Conservation (phyloP, 2,888 invertebrate species). For the Thelaira solivaga region DNA sequence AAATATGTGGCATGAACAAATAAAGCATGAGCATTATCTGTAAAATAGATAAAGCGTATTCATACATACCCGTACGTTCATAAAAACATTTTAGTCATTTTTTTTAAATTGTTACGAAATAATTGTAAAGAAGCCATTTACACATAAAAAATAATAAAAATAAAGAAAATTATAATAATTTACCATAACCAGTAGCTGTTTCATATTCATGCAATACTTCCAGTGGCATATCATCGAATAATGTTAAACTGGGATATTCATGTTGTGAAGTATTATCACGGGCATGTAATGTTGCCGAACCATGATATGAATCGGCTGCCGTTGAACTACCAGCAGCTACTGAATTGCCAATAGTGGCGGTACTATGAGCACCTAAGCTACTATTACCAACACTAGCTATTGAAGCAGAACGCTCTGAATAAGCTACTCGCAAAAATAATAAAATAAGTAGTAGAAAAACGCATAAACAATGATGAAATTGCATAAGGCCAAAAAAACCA, state of each 20-base stretch:
- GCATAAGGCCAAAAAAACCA: constrained; percentile 41
- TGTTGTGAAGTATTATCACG: constrained; percentile 75
- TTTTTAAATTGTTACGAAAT: not conserved
- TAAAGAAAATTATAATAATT: constrained; percentile 67
- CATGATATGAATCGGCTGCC: constrained; percentile 62
- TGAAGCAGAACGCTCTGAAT: constrained; percentile 77
- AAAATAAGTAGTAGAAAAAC: constrained; percentile 10
- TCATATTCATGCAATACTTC: constrained; percentile 76
- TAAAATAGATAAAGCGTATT: constrained; percentile 64
- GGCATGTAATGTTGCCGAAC: constrained; percentile 62
- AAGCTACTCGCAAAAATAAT: constrained; percentile 69
- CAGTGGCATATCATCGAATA: constrained; percentile 77
- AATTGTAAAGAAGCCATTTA: constrained; percentile 18
- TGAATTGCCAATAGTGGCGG: constrained; percentile 70
- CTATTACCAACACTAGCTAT: constrained; percentile 76
- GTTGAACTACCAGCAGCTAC: constrained; percentile 63
- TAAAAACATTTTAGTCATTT: not conserved
- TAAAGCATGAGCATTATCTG: constrained; percentile 91
- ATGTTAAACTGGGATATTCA: constrained; percentile 78
- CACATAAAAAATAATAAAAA: constrained; percentile 53
- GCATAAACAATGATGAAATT: constrained; percentile 32
- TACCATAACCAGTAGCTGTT: constrained; percentile 76
- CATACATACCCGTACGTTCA: too few species aligned
- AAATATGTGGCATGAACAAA: constrained; percentile 95
- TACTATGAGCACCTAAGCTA: constrained; percentile 75